Percentiles rank a stretch among this genome's conserved stretches.
phyloP scores from a whole-genome alignment of 2,797 vertebrate genomes.

The Anguilla megastoma region DNA sequence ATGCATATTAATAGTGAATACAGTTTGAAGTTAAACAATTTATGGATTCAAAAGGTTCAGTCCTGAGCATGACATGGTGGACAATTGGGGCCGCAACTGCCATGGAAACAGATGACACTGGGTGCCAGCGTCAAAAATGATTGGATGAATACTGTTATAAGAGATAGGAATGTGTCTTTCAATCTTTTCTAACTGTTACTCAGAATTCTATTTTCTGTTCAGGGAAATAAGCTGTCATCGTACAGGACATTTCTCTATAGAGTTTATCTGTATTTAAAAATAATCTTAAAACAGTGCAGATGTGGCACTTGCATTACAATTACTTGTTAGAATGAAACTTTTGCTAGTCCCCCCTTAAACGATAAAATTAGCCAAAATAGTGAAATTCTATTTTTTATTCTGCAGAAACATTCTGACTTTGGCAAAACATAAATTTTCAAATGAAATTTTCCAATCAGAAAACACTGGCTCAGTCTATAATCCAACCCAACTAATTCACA shows the following conservation, averaged over 20 bases:
- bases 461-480: not conserved
- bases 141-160: too few species aligned
- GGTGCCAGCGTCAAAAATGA: too few species aligned
- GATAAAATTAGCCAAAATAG: not conserved
- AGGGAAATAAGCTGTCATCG: not conserved
- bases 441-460: not conserved
- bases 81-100: too few species aligned
- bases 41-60: not conserved
- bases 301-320: not conserved
- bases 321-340: not conserved
- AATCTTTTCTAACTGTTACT: too few species aligned
- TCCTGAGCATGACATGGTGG: too few species aligned
- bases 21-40: not conserved
- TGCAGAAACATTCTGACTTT: not conserved
- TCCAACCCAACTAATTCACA: not conserved
- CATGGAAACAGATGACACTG: too few species aligned
- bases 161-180: too few species aligned
- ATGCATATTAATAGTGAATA: not conserved
- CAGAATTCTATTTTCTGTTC: not conserved
- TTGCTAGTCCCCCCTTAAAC: not conserved
- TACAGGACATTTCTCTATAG: not conserved
- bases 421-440: not conserved
- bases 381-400: not conserved
- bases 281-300: not conserved
- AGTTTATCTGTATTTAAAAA: not conserved